phyloP scores from a whole-genome alignment of 2,797 vertebrate genomes.

The Lacerta agilis region DNA sequence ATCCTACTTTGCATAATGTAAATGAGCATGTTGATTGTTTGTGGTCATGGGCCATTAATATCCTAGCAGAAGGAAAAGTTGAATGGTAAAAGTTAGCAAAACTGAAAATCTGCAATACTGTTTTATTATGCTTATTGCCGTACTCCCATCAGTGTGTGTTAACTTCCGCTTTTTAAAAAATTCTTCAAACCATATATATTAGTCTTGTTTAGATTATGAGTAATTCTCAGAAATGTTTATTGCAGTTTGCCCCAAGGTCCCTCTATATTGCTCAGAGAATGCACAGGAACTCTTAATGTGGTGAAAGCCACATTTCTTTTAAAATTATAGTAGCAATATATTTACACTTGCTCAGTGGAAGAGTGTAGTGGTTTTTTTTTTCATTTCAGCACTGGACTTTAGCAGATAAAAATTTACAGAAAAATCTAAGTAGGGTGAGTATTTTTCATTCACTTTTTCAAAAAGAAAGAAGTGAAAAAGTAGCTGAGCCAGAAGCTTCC shows the following conservation, averaged over 20 bases:
- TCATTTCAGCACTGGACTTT: background rate
- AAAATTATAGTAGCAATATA: constrained; percentile 20
- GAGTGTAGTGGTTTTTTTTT: background rate
- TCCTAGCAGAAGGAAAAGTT: constrained; percentile 42
- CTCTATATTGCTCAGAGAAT: constrained; percentile 29
- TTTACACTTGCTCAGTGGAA: background rate
- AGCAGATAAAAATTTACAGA: constrained; percentile 15
- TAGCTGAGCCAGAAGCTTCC: background rate
- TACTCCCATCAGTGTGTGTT: constrained; percentile 22
- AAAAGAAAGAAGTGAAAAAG: background rate
- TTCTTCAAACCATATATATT: constrained; percentile 28
- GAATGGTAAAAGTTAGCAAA: constrained; percentile 34
- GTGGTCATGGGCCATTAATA: constrained; percentile 35
- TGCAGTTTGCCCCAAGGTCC: constrained; percentile 19
- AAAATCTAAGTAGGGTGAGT: background rate
- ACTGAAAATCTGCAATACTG: constrained; percentile 42
- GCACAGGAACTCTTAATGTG: constrained; percentile 1
- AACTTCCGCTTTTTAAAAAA: constrained; percentile 4
- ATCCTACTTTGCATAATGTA: constrained; percentile 47
- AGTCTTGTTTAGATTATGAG: constrained; percentile 8
- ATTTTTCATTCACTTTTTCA: background rate
- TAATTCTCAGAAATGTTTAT: constrained; percentile 18
- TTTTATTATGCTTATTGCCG: constrained; percentile 9
- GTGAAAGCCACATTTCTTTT: constrained; percentile 26
- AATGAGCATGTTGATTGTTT: constrained; percentile 53